Conservation (phyloP, 2,888 invertebrate genomes). For the Helobdella robusta region DNA sequence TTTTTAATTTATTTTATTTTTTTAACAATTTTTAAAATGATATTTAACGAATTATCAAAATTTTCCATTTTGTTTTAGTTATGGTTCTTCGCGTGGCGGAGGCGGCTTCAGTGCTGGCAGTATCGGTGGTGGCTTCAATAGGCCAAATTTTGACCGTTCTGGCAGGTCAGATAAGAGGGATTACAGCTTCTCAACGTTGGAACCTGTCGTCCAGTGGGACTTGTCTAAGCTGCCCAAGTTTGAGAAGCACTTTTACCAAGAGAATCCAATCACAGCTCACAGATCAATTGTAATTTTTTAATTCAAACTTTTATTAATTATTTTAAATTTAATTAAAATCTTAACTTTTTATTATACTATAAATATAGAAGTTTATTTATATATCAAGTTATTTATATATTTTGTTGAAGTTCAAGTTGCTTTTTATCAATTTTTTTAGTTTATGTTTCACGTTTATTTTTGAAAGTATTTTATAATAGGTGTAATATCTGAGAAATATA, state of each 20-base stretch:
- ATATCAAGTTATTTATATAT: too few species aligned
- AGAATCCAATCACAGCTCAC: slow-evolving; percentile 62
- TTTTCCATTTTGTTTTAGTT: too few species aligned
- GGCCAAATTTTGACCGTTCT: slow-evolving; percentile 1
- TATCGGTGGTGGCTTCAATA: background rate
- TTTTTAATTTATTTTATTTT: too few species aligned
- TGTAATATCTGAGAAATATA: too few species aligned
- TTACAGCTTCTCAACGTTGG: slow-evolving; percentile 65
- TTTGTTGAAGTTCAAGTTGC: too few species aligned
- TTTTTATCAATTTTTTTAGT: too few species aligned
- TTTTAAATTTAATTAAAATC: background rate
- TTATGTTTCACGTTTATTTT: too few species aligned
- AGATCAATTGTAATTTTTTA: slow-evolving; percentile 22
- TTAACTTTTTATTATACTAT: background rate
- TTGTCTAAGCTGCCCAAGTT: slow-evolving; percentile 67
- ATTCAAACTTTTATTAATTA: background rate
- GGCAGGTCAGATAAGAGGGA: background rate
- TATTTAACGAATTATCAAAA: too few species aligned
- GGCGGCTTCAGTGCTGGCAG: too few species aligned
- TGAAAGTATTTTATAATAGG: too few species aligned
- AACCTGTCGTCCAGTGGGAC: slow-evolving; percentile 84
- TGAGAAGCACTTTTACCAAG: slow-evolving; percentile 81
- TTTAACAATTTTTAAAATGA: too few species aligned
- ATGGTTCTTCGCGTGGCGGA: too few species aligned
- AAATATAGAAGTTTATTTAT: background rate